Base-by-base conservation (phyloP, 1,140 invertebrate species). In the Ganaspis sp. region DNA sequence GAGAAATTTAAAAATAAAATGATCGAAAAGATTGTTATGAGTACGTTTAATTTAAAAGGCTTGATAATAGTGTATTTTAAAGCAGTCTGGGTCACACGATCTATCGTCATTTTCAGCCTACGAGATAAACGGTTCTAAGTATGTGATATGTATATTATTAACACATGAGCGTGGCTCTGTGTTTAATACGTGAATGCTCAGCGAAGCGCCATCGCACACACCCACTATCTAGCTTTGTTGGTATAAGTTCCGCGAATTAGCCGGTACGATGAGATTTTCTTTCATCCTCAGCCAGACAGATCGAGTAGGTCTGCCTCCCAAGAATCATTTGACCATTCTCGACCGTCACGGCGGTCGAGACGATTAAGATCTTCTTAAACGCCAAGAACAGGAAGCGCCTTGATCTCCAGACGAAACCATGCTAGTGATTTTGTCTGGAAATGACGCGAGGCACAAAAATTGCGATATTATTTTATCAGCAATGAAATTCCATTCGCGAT, bases 251-350 rank as follows among this genome's bases (percentile, higher is more conserved):
- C n/a, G 77, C 79, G 81, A 83, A 82, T 29, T 74, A 49, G 76
- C 70, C 81, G 76, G 81, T 83, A 77, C 81, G 78, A 74, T 80
- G 76, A 77, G 77, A 79, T 77, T 76, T 74, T 58, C 79, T 76
- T 83, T 83, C 80, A 83, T 83, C 77, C 75, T 80, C 74, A 49
- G 74, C 75, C 58, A 75, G 74, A 72, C 29, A 45, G 77, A 75
- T 75, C 72, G 72, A 81, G 74, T 58, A 64, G 73, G 71, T 34
- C 80, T 70, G 75, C 45, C 74, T 78, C 76, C 71, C 76, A 77
- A 73, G 78, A 83, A 83, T 75, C 78, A 80, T 77, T 83, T 72
- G 54, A 75, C 76, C 78, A 69, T 58, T 81, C 78, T 83, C 77
- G 76, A 77, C 78, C 75, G 78, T 78, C 78, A 77, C 53, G 76